Base-by-base conservation (phyloP, 1,140 invertebrate species). In the Antheraea mylitta region DNA sequence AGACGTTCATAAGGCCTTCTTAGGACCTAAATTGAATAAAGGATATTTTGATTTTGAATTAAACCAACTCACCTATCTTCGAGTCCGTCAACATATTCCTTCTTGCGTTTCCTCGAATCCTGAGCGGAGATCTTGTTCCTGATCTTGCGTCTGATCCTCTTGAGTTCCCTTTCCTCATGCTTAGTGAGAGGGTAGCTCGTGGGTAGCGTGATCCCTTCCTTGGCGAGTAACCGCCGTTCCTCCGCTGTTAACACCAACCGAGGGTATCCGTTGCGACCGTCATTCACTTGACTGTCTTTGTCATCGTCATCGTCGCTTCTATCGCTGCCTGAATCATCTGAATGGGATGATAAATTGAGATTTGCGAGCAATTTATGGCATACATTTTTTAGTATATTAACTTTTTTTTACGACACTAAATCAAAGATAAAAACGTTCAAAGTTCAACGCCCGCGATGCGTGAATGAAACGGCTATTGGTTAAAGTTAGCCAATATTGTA, bases 91-190 rank as follows among this genome's bases (percentile, higher is more conserved):
- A 98, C 95, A 90, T 98, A 98, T 84, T 97, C 97, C 94, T 98
- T 98, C 94, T 98, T 98, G 75, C 97, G 94, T 83, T 98, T 98
- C 42, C 98, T 93, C 1, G 97, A 98, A 88, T 98, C 97, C 86
- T 98, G 98, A 0, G 98, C 98, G 2, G 97, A 98, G 80, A 98
- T 97, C 92, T 99, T 99, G 88, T 99, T 99, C 73, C 98, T 95
- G 68, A 99, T 99, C 93, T 98, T 98, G 65, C 98, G 93, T 30
- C 98, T 93, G 76, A 99, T 98, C 69, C 97, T 94, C 89, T 98
- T 98, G 11, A 99, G 92, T 82, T 97, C 96, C 64, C 96, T 94
- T 81, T 98, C 98, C 85, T 99, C 97, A 74, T 97, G 94, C 80
- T 97, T 97, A 0, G 97, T 98, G 0, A 98, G 91, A 0, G 97